Conservation (phyloP, 2,113 vertebrate genomes). For the Sturnus vulgaris region DNA sequence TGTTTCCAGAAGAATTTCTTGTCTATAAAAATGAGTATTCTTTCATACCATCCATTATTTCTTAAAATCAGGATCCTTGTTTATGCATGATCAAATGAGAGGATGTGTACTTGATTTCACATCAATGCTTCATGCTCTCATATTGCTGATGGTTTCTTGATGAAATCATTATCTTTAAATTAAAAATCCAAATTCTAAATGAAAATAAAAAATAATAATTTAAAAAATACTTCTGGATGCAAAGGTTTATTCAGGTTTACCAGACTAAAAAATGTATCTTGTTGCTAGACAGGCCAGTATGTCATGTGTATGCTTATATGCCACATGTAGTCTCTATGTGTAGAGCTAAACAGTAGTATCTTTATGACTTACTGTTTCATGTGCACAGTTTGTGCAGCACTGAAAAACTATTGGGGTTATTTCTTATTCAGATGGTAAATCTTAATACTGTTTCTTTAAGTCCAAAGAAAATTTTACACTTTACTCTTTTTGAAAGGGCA, state of each 20-base stretch:
- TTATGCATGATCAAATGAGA: slow-evolving; percentile 32
- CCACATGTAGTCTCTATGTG: slow-evolving; percentile 65
- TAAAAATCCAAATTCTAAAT: not conserved
- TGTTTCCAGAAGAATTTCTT: slow-evolving; percentile 70
- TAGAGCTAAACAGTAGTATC: slow-evolving; percentile 54
- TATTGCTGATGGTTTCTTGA: not conserved
- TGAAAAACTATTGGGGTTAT: slow-evolving; percentile 69
- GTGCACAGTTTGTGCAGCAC: slow-evolving; percentile 58
- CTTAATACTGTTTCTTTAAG: slow-evolving; percentile 75
- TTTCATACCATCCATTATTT: slow-evolving; percentile 33
- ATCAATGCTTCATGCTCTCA: slow-evolving; percentile 16
- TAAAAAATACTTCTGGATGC: slow-evolving; percentile 71
- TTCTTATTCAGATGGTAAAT: slow-evolving; percentile 68
- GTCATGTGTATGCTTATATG: slow-evolving; percentile 53
- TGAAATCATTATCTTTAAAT: not conserved
- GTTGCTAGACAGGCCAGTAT: slow-evolving; percentile 57
- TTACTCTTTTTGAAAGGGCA: slow-evolving; percentile 29
- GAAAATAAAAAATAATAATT: slow-evolving; percentile 17
- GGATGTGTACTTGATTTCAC: slow-evolving; percentile 22
- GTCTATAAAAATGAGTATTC: slow-evolving; percentile 30
- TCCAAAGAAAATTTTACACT: slow-evolving; percentile 76
- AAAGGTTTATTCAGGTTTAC: slow-evolving; percentile 57
- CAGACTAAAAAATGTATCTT: slow-evolving; percentile 58
- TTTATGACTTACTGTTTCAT: slow-evolving; percentile 61
- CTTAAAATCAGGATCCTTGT: slow-evolving; percentile 44